These are phyloP conservation scores for Drosophila kurseongensis DNA, from an alignment of 1,140 invertebrate genomes.

Conservation along the genomic window DNA sequence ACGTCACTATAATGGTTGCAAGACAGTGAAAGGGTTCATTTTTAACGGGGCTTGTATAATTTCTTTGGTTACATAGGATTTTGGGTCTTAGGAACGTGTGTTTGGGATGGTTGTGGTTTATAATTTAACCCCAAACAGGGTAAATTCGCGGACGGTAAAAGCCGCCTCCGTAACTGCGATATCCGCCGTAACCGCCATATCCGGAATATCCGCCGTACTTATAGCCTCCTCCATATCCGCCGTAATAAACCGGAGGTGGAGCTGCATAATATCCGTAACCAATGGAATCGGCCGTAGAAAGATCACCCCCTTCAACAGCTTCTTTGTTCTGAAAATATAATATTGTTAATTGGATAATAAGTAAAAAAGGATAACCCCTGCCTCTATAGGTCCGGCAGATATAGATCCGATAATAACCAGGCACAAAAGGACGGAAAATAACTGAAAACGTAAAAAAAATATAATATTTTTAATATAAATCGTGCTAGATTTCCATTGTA, in stretches of 20 bases:
- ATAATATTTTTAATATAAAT: conserved; percentile 5
- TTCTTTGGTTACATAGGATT: conserved; percentile 45
- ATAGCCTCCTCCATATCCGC: conserved; percentile 52
- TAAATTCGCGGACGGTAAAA: conserved; percentile 64
- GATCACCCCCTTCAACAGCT: conserved; percentile 16
- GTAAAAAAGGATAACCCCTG: background rate
- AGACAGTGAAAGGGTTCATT: conserved; percentile 54
- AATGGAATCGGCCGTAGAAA: conserved; percentile 52
- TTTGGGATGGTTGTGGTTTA: background rate
- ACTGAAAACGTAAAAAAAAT: conserved; percentile 14
- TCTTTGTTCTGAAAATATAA: background rate
- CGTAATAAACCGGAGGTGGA: conserved; percentile 44
- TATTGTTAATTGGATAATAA: background rate
- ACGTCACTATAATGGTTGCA: conserved; percentile 52
- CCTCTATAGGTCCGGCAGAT: conserved; percentile 28
- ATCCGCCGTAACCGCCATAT: conserved; percentile 31
- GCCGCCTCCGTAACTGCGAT: conserved; percentile 45
- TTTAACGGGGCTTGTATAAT: conserved; percentile 20
- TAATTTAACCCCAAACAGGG: conserved; percentile 55
- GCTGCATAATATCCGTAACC: conserved; percentile 61
- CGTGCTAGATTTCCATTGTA: background rate
- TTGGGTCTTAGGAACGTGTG: background rate
- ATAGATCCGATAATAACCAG: conserved; percentile 15
- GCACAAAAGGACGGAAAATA: conserved; percentile 29
- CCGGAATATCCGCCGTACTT: conserved; percentile 50